Evolutionary conservation across 2,113 vertebrate species (phyloP).

Genomic region (Ptilorrhoa leucosticta): DNA sequence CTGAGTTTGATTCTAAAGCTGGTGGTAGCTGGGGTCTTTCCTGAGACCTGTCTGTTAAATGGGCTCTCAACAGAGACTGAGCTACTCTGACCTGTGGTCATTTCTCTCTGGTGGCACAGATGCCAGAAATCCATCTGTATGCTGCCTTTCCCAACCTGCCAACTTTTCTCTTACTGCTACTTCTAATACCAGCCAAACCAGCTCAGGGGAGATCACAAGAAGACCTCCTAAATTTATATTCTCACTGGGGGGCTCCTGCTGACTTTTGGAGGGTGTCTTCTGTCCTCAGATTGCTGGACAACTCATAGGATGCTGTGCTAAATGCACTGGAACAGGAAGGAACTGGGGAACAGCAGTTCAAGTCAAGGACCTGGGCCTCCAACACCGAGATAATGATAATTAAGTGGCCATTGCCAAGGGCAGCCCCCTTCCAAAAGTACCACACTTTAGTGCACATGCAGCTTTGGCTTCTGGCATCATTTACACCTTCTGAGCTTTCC

Average conservation of each 20-base stretch:
- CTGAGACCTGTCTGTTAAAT: background rate
- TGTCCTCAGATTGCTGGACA: background rate
- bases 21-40: background rate
- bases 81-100: background rate
- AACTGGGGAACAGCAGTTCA: background rate
- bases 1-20: background rate
- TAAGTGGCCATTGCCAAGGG: background rate
- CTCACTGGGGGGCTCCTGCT: background rate
- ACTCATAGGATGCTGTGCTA: background rate
- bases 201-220: background rate
- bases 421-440: background rate
- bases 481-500: background rate
- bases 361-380: background rate
- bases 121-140: background rate
- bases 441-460: rapidly evolving
- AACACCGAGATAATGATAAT: background rate
- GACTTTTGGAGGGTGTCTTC: background rate
- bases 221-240: background rate
- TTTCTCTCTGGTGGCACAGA: background rate
- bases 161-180: background rate
- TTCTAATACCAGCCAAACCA: background rate
- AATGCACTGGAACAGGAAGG: background rate
- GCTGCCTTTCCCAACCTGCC: background rate
- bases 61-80: background rate
- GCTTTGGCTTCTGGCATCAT: background rate